phyloP scores from a whole-genome alignment of 2,797 vertebrate genomes.

The Micrastur ruficollis region DNA sequence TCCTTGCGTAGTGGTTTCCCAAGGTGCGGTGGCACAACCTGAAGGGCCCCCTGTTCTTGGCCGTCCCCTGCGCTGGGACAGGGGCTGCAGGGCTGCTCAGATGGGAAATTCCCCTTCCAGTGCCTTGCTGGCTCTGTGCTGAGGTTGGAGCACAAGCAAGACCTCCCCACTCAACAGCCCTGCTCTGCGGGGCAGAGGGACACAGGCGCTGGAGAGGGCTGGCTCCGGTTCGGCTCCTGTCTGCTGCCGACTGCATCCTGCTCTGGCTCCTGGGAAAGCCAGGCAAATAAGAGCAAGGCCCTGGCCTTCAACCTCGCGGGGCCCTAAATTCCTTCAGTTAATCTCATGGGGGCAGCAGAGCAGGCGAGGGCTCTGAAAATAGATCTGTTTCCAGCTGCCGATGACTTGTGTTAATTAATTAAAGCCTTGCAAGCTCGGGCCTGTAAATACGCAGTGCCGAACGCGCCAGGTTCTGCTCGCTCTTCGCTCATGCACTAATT shows the following conservation, averaged over 20 bases:
- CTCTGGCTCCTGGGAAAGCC: not conserved
- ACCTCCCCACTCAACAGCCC: accelerated
- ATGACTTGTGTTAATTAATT: constrained; percentile 54
- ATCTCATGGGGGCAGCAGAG: constrained; percentile 43
- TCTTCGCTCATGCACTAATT: constrained; percentile 48
- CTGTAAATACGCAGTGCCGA: not conserved
- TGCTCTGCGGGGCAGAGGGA: accelerated
- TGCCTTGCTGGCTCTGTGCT: not conserved
- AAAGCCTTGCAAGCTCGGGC: constrained; percentile 24
- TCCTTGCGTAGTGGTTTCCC: not conserved
- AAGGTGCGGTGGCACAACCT: accelerated
- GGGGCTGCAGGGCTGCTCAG: not conserved
- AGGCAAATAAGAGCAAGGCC: not conserved
- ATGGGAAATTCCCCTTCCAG: not conserved
- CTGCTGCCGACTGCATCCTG: accelerated
- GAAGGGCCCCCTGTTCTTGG: not conserved
- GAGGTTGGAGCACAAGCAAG: not conserved
- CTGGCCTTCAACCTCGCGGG: not conserved
- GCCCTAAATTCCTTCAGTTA: constrained; percentile 12
- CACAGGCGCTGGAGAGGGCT: accelerated
- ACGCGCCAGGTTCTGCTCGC: not conserved
- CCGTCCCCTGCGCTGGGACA: not conserved
- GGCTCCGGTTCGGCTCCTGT: not conserved
- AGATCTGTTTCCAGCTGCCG: constrained; percentile 40
- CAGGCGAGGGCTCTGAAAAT: constrained; percentile 16